phyloP scores from a whole-genome alignment of 2,888 invertebrate genomes.

The Antheraea assamensis region DNA sequence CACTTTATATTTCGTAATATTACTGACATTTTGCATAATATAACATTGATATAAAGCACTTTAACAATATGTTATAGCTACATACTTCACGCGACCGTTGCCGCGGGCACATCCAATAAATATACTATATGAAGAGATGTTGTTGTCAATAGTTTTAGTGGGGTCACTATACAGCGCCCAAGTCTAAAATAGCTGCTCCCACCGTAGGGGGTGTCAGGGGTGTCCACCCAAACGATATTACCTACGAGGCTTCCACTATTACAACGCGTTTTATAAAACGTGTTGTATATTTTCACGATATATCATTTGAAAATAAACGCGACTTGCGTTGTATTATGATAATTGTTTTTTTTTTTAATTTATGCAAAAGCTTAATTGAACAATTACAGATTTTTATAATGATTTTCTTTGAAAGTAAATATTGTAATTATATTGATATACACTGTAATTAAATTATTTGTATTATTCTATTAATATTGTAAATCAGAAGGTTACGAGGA shows the following conservation, averaged over 20 bases:
- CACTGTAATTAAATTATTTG: too few species aligned
- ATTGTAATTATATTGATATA: background rate
- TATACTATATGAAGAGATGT: too few species aligned
- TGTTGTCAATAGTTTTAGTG: conserved; percentile 1
- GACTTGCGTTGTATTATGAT: background rate
- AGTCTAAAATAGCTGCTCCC: conserved; percentile 6
- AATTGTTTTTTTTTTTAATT: background rate
- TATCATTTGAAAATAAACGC: background rate
- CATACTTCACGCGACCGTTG: too few species aligned
- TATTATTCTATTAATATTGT: too few species aligned
- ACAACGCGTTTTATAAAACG: background rate
- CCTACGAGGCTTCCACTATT: conserved; percentile 5
- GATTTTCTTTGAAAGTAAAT: background rate
- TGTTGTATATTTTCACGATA: background rate
- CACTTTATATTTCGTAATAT: too few species aligned
- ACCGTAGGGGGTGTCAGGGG: background rate
- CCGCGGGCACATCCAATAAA: background rate
- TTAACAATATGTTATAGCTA: too few species aligned
- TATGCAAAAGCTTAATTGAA: background rate
- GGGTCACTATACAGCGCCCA: background rate
- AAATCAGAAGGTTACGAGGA: too few species aligned
- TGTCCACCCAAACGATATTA: conserved; percentile 7
- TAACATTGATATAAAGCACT: too few species aligned
- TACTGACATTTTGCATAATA: too few species aligned
- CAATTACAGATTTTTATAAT: background rate